Evolutionary conservation across 2,888 invertebrate genomes (phyloP), one percentile per base, ranked within the genome.

Genomic region (Perizoma flavofasciatum): DNA sequence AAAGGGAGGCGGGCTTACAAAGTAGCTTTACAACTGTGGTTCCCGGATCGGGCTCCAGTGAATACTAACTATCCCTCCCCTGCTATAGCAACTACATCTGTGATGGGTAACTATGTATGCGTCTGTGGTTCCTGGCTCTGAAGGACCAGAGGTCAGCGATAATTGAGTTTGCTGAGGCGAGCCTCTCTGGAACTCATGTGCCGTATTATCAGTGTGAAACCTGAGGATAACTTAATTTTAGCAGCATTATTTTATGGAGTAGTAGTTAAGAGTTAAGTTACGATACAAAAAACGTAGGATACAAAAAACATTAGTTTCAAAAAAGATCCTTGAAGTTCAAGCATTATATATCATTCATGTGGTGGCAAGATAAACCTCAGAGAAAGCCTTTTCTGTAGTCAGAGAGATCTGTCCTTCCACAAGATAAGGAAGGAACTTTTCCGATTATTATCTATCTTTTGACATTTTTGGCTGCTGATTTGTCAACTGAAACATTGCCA

Each of bases 101-200:
- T 44, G 22, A 6, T 11, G 7, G 22, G 6, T 44, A 44, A 44
- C 22, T 22, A 44, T 22, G 44, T 7, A 5, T 44, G 11, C 7
- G 7, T 37, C 52, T 33, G 33, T 40, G 32, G 46, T 11, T 49
- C 71, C 73, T 72, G 67, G 55, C 70, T 69, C 37, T 56, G 66
- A 59, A 66, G 77, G 82, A 78, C 82, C 81, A 79, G 68, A 73
- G 85, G 84, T 83, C 82, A 83, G 70, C 71, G 71, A 75, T 82
- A 85, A 85, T 85, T 84, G 81, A 81, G 75, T 79, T 75, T 69
- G 66, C 62, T 58, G 72, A 73, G 72, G 68, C 59, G 59, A 62
- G 40, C 63, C 67, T 60, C 64, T 50, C 22, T 46, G 56, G 59
- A 53, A 40, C 52, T 47, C 49, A 39, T 61, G 63, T 58, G 56